Evolutionary conservation across 2,797 vertebrate species (phyloP), one percentile per base, ranked within the genome.

Genomic region (Rhinatrema bivittatum): DNA sequence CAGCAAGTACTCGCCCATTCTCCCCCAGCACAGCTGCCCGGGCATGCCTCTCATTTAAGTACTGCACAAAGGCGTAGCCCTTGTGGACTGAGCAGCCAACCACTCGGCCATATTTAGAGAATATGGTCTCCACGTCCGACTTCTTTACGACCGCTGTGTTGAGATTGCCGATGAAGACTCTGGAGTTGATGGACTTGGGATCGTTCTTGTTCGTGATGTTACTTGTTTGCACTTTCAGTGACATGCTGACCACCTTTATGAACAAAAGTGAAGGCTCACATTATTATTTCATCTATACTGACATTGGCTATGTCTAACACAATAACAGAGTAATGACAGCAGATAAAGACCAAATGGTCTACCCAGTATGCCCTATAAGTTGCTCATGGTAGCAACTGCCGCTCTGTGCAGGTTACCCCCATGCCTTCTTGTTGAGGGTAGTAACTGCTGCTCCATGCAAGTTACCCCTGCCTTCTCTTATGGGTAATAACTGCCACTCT

Each of bases 151-250:
- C 80, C 0, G 88, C 87, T 6, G 93, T 96, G 76, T 96, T 95
- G 40, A 97, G 86, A 66, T 96, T 97, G 39, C 93, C 93, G 12
- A 96, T 97, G 57, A 97, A 97, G 54, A 96, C 92, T 8, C 93
- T 76, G 5, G 93, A 97, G 74, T 94, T 95, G 78, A 94, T 87
- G 42, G 93, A 96, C 56, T 91, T 94, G 31, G 91, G 91, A 60
- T 97, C 93, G n/a, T 91, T 97, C 79, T 97, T 97, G 78, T 97
- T 97, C 10, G 93, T 97, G 65, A 95, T 88, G 36, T 97, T 97
- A 51, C 93, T 96, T 4, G 91, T 92, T 70, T 91, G 90, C 38
- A 91, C 87, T 73, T 94, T 95, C 65, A 95, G 60, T 32, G 92
- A 94, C 92, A 97, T 90, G 68, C 67, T 81, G 66, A 42, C 41